Conservation (phyloP, 2,888 invertebrate genomes). For the Heliconius hortense region DNA sequence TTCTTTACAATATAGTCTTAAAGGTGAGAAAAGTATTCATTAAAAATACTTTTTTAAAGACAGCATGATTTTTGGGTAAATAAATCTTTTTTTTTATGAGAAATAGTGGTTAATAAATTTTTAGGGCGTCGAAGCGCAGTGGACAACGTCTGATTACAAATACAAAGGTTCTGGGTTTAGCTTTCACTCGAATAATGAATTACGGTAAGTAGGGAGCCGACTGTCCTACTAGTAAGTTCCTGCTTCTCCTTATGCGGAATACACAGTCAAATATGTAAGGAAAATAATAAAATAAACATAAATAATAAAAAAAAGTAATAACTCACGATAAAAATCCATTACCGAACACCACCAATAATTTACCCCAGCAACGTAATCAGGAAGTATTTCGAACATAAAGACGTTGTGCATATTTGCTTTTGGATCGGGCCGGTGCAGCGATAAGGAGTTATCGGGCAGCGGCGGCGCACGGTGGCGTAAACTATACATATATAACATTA, state of each 20-base stretch:
- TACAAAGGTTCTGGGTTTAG: too few relatives aligned
- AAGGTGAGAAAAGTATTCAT: neutral
- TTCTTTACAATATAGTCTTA: neutral
- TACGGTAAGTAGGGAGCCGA: too few relatives aligned
- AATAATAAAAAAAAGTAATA: neutral
- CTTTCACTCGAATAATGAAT: too few relatives aligned
- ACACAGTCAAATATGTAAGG: too few relatives aligned
- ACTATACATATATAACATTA: slow-evolving; percentile 15
- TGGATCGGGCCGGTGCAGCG: slow-evolving; percentile 41
- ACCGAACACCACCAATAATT: slow-evolving; percentile 10
- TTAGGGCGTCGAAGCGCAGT: rapidly evolving
- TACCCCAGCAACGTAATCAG: slow-evolving; percentile 17
- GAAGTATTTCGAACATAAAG: slow-evolving; percentile 35
- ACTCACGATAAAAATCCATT: slow-evolving; percentile 18
- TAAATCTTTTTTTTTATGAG: neutral
- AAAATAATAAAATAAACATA: too few relatives aligned
- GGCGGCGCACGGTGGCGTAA: slow-evolving; percentile 28
- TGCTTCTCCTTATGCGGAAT: too few relatives aligned
- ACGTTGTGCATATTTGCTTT: slow-evolving; percentile 39
- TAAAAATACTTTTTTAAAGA: too few relatives aligned
- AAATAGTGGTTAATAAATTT: neutral
- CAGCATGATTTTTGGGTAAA: neutral
- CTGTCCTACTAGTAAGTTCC: too few relatives aligned
- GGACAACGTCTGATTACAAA: neutral
- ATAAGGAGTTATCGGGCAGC: slow-evolving; percentile 63